phyloP scores from a whole-genome alignment of 1,140 invertebrate genomes.

The Drosophila saltans region DNA sequence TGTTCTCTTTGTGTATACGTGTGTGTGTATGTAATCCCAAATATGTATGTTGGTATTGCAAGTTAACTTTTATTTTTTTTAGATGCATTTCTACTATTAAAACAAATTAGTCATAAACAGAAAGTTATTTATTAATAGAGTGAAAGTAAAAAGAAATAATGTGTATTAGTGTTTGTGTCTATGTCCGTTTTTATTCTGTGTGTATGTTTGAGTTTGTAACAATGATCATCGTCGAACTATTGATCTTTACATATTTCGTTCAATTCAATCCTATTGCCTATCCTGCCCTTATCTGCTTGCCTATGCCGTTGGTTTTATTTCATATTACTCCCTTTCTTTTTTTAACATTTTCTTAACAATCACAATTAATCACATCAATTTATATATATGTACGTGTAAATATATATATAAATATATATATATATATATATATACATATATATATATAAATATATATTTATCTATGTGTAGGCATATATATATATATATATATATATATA shows the following conservation, averaged over 20 bases:
- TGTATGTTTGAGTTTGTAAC: slow-evolving; percentile 55
- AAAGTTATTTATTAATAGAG: slow-evolving; percentile 4
- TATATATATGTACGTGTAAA: slow-evolving; percentile 51
- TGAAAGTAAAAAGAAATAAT: slow-evolving; percentile 6
- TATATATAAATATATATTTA: slow-evolving; percentile 43
- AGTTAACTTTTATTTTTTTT: slow-evolving; percentile 41
- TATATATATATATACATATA: too few relatives aligned
- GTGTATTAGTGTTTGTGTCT: slow-evolving; percentile 32
- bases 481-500: slow-evolving; percentile 67
- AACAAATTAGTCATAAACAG: neutral
- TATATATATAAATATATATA: slow-evolving; percentile 17
- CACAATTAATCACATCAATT: slow-evolving; percentile 82
- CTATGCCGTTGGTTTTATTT: slow-evolving; percentile 51
- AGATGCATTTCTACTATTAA: slow-evolving; percentile 28
- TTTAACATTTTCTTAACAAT: slow-evolving; percentile 66
- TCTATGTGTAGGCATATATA: slow-evolving; percentile 56
- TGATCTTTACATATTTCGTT: neutral
- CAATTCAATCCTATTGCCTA: slow-evolving; percentile 34
- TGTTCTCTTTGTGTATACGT: slow-evolving; percentile 41
- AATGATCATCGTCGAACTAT: slow-evolving; percentile 41
- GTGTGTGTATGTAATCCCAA: slow-evolving; percentile 29
- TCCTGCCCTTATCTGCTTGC: slow-evolving; percentile 28
- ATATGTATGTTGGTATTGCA: slow-evolving; percentile 10
- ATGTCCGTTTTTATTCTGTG: slow-evolving; percentile 28
- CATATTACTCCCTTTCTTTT: neutral